Percentiles rank a stretch among this genome's conserved stretches.
Conservation (phyloP, 2,113 vertebrate genomes). For the Charadrius vociferus region DNA sequence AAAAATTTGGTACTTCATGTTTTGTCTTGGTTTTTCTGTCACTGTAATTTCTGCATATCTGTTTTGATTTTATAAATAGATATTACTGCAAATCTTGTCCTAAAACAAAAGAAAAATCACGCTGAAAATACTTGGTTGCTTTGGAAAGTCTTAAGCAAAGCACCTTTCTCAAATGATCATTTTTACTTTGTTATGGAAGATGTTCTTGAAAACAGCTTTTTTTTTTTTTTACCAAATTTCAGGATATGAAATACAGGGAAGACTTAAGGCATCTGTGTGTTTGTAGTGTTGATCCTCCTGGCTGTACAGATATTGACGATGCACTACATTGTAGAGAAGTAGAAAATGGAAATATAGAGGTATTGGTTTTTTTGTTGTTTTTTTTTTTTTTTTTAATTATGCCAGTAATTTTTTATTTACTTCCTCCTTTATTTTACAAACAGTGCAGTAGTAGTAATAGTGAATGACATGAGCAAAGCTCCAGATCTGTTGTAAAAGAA, state of each 20-base stretch:
- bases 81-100: neutral
- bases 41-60: neutral
- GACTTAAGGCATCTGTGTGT: conserved; percentile 88
- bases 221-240: neutral
- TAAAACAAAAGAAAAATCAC: neutral
- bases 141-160: neutral
- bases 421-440: neutral
- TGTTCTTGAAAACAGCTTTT: neutral
- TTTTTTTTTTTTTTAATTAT: neutral
- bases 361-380: conserved; percentile 33
- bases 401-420: neutral
- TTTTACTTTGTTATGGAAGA: neutral
- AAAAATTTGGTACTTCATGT: neutral
- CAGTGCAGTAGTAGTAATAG: neutral
- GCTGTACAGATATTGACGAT: conserved; percentile 98
- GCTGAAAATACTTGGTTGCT: neutral
- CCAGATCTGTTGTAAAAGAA: neutral
- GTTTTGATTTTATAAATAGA: neutral
- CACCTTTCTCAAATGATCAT: neutral
- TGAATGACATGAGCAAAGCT: neutral
- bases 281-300: conserved; percentile 97
- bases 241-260: conserved; percentile 88
- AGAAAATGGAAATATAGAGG: conserved; percentile 91
- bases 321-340: conserved; percentile 90
- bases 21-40: neutral